Percentiles rank a stretch among this genome's conserved stretches.
Evolutionary conservation across 2,797 vertebrate genomes (phyloP).

Genomic region (Melanotaenia nigrans): DNA sequence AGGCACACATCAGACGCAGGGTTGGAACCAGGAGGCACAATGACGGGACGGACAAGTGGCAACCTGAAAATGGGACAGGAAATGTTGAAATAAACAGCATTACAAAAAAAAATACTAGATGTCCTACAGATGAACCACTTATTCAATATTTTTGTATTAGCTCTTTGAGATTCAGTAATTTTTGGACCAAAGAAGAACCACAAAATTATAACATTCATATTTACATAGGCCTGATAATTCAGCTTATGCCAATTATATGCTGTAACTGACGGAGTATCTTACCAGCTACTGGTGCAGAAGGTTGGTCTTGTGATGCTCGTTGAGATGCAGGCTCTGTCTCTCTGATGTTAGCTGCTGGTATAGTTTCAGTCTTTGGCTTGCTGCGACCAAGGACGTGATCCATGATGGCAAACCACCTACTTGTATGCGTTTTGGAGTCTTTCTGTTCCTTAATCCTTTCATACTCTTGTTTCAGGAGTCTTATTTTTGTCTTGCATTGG

Average conservation of each 20-base stretch:
- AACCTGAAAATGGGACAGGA: conserved; percentile 2
- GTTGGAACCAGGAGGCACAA: conserved; percentile 63
- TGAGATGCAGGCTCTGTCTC: background rate
- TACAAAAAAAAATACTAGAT: too few relatives aligned
- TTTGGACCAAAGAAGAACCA: too few relatives aligned
- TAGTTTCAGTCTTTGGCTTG: background rate
- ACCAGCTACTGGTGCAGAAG: conserved; percentile 16
- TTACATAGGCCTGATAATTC: too few relatives aligned
- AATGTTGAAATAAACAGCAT: background rate
- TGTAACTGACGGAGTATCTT: background rate
- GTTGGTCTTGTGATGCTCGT: background rate
- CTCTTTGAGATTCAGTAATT: too few relatives aligned
- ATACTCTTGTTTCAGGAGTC: conserved; percentile 37
- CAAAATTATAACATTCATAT: too few relatives aligned
- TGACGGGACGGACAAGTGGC: conserved; percentile 40
- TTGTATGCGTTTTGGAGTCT: conserved; percentile 11
- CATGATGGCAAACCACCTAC: conserved; percentile 43
- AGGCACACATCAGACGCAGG: conserved; percentile 74
- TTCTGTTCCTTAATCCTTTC: conserved; percentile 13
- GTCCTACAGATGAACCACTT: too few relatives aligned
- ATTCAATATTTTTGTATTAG: too few relatives aligned
- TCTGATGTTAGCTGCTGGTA: background rate
- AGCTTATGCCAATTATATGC: too few relatives aligned
- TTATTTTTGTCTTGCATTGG: conserved; percentile 35
- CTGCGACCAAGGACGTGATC: conserved; percentile 21